Evolutionary conservation across 2,797 vertebrate genomes (phyloP).

Genomic region (Nasua narica): DNA sequence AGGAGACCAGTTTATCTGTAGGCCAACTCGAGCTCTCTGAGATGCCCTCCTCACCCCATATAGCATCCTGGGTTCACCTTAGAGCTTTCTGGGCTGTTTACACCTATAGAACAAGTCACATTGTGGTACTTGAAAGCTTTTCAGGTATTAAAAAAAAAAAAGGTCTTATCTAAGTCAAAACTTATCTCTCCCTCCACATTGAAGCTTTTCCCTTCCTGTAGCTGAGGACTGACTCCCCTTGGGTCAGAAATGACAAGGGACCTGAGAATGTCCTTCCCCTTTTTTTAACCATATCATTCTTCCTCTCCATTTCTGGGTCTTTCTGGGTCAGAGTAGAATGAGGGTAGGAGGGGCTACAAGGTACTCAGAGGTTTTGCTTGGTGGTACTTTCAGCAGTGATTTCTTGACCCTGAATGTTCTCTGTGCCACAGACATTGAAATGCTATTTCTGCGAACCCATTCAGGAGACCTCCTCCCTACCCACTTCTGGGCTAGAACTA

Average conservation of each 20-base stretch:
- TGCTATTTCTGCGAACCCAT: not conserved
- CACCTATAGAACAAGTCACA: not conserved
- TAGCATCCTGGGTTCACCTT: not conserved
- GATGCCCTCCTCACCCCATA: rapidly evolving
- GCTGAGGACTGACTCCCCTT: rapidly evolving
- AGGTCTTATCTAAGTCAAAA: not conserved
- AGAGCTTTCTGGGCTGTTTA: not conserved
- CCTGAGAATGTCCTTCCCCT: too few species aligned
- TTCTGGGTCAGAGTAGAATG: not conserved
- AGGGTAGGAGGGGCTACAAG: not conserved
- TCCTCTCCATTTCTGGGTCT: not conserved
- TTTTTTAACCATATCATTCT: not conserved
- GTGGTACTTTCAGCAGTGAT: not conserved
- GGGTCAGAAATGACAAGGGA: not conserved
- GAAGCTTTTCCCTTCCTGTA: not conserved
- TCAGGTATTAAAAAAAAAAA: not conserved
- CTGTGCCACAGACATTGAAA: not conserved
- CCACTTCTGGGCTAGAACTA: not conserved
- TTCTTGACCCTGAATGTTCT: not conserved
- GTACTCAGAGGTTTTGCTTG: not conserved
- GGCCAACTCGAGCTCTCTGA: not conserved
- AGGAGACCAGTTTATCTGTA: not conserved
- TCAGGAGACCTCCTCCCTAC: not conserved
- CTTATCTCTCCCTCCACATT: not conserved
- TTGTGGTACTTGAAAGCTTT: not conserved